Conservation (phyloP, 2,797 vertebrate species). For the Distichodus sexfasciatus region DNA sequence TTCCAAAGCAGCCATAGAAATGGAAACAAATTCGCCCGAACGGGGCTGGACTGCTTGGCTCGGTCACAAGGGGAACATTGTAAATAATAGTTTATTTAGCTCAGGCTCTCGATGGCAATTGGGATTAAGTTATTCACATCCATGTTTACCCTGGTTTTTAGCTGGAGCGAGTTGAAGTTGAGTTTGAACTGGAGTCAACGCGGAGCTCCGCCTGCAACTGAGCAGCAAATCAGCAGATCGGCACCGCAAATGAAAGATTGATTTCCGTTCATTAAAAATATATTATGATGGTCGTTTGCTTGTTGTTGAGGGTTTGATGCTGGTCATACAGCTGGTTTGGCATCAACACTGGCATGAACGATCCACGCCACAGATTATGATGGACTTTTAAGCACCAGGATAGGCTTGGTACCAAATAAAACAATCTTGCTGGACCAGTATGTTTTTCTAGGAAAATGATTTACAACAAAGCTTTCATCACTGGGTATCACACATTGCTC, state of each 20-base stretch:
- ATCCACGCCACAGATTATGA: too few relatives aligned
- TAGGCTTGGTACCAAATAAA: too few relatives aligned
- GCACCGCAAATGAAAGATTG: neutral
- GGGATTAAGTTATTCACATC: slow-evolving; percentile 9
- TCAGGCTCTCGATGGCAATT: slow-evolving; percentile 9
- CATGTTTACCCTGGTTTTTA: neutral
- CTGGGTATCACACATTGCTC: too few relatives aligned
- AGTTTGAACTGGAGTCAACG: too few relatives aligned
- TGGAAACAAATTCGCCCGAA: slow-evolving; percentile 4
- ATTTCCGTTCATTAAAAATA: neutral
- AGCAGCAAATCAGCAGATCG: neutral
- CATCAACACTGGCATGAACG: too few relatives aligned
- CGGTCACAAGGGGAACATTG: slow-evolving; percentile 2
- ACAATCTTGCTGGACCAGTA: too few relatives aligned
- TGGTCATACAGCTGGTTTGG: too few relatives aligned
- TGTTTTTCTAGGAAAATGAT: too few relatives aligned
- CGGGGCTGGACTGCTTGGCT: slow-evolving; percentile 17
- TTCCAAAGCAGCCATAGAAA: slow-evolving; percentile 8
- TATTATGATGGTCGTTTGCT: too few relatives aligned
- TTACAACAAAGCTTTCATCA: too few relatives aligned
- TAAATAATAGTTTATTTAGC: slow-evolving; percentile 15
- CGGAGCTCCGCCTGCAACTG: neutral
- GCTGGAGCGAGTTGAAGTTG: neutral
- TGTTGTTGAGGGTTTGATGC: too few relatives aligned
- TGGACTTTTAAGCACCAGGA: too few relatives aligned